phyloP scores from a whole-genome alignment of 2,113 vertebrate species.

The Neogobius melanostomus region DNA sequence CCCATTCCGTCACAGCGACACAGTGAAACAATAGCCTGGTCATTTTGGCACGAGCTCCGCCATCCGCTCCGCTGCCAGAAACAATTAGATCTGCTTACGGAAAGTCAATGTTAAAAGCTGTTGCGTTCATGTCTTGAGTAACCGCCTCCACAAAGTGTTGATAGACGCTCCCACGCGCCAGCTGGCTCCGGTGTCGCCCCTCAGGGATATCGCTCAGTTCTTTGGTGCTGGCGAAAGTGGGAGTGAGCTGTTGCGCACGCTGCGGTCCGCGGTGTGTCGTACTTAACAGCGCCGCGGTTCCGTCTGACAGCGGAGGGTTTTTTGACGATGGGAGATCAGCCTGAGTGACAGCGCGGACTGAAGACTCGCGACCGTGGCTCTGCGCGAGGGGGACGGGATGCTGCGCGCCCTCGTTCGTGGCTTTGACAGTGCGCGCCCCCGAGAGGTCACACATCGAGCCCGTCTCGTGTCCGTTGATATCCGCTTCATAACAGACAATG shows the following conservation, averaged over 20 bases:
- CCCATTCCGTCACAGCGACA: conserved; percentile 59
- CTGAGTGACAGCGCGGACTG: conserved; percentile 61
- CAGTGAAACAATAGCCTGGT: conserved; percentile 54
- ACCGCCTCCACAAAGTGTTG: conserved; percentile 3
- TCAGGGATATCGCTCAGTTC: conserved; percentile 32
- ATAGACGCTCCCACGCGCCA: conserved; percentile 54
- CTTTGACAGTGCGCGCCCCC: conserved; percentile 67
- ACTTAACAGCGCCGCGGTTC: conserved; percentile 17
- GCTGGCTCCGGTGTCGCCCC: conserved; percentile 37
- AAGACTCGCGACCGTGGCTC: conserved; percentile 44
- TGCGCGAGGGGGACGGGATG: conserved; percentile 36
- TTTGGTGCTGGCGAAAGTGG: conserved; percentile 7
- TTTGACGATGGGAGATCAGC: conserved; percentile 5
- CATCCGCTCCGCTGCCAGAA: conserved; percentile 13
- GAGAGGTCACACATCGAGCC: conserved; percentile 50
- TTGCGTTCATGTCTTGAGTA: conserved; percentile 21
- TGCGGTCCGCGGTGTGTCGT: conserved; percentile 10
- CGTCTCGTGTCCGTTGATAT: conserved; percentile 39
- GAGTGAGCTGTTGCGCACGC: conserved; percentile 35
- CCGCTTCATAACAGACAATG: not conserved
- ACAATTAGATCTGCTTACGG: conserved; percentile 23
- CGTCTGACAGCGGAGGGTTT: conserved; percentile 12
- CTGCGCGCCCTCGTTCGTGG: conserved; percentile 53
- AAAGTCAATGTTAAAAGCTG: conserved; percentile 10
- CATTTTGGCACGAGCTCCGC: conserved; percentile 57